phyloP scores from a whole-genome alignment of 2,113 vertebrate species.

The Brienomyrus brachyistius region DNA sequence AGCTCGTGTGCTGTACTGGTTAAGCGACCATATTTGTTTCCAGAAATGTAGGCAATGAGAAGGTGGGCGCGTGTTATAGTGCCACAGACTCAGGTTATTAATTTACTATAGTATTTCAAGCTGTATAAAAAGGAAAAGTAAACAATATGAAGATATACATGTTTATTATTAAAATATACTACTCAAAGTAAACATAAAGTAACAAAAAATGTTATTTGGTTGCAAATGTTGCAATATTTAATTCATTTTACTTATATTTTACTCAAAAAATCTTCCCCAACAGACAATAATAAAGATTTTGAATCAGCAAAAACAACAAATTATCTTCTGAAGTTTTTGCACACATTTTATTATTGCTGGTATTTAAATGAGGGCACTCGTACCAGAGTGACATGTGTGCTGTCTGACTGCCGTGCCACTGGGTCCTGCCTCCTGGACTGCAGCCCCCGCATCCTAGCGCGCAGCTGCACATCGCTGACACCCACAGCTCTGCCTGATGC shows the following conservation, averaged over 20 bases:
- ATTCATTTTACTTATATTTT: not conserved
- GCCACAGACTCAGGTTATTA: not conserved
- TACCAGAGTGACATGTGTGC: not conserved
- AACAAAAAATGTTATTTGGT: not conserved
- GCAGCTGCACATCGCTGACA: not conserved
- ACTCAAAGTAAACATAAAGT: not conserved
- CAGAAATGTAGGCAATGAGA: not conserved
- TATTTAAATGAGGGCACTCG: not conserved
- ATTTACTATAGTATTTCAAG: not conserved
- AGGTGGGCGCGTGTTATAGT: not conserved
- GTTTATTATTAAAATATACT: not conserved
- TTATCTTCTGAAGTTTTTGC: not conserved
- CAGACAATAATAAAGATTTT: not conserved
- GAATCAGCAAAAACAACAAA: not conserved
- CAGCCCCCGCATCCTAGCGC: not conserved
- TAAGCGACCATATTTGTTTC: not conserved
- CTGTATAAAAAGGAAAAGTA: not conserved
- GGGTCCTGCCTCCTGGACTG: not conserved
- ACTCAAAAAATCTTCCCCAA: not conserved
- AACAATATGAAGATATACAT: not conserved
- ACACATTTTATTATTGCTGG: not conserved
- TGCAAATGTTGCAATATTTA: not conserved
- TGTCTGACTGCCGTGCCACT: not conserved
- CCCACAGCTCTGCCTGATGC: constrained; percentile 48
- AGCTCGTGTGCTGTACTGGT: not conserved